phyloP scores from a whole-genome alignment of 1,140 invertebrate species.

The Heliconius himera region DNA sequence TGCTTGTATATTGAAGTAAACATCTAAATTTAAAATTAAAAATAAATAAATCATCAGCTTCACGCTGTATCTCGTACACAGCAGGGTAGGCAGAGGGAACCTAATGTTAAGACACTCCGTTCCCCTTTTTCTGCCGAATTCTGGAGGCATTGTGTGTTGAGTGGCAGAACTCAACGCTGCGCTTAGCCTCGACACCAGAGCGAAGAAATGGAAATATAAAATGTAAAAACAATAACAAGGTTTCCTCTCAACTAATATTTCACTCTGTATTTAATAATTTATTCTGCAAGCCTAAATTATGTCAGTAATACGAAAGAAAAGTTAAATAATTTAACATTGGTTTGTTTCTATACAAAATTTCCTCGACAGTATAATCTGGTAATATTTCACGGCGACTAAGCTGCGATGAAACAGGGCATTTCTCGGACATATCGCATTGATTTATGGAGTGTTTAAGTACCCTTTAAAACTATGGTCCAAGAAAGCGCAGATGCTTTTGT shows the following conservation, averaged over 20 bases:
- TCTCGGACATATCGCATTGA: conserved; percentile 74
- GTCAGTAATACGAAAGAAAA: neutral
- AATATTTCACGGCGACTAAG: conserved; percentile 70
- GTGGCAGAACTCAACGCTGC: too few relatives aligned
- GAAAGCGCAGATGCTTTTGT: conserved; percentile 57
- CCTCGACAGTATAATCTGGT: conserved; percentile 57
- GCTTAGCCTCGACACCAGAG: too few relatives aligned
- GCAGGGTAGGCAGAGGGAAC: too few relatives aligned
- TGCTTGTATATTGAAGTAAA: too few relatives aligned
- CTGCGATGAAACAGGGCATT: conserved; percentile 73
- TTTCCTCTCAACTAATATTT: neutral
- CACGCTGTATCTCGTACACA: too few relatives aligned
- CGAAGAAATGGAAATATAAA: too few relatives aligned
- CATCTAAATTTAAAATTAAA: too few relatives aligned
- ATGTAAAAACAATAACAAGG: neutral
- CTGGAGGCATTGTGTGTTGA: too few relatives aligned
- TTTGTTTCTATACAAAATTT: conserved; percentile 30
- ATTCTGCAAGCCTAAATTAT: neutral
- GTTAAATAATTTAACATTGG: conserved; percentile 22
- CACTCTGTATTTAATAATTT: neutral
- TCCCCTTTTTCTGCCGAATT: too few relatives aligned
- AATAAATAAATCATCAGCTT: too few relatives aligned
- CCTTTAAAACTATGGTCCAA: conserved; percentile 71
- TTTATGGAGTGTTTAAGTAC: conserved; percentile 77
- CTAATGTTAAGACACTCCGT: too few relatives aligned